Base-by-base conservation (phyloP, 2,113 vertebrate species). In the Sclerurus mexicanus region DNA sequence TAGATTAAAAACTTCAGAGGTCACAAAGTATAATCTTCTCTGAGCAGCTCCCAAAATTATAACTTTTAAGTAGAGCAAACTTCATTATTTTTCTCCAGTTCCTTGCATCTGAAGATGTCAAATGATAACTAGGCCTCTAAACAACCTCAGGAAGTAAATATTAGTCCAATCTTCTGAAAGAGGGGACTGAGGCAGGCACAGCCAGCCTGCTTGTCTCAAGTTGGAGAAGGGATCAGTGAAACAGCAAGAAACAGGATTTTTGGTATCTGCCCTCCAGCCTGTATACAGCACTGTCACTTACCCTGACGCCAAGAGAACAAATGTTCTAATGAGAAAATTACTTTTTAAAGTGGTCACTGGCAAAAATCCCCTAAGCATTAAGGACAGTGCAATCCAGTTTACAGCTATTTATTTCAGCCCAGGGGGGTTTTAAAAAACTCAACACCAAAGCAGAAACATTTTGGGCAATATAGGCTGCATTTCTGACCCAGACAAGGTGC, bases 321-420 rank as follows among this genome's bases (percentile, higher is more conserved):
- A 39, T 69, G 87, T 30, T 82, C 49, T 81, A 83, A 85, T n/a
- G 22, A 85, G 16, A 39, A 95, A 46, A 90, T 10, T 52, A 95
- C 22, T 0, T 62, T 64, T 89, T 79, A 95, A 92, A 90, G 5
- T 85, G 40, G 37, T 96, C 10, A 85, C 84, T 80, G 68, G 64
- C 20, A 79, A 78, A 46, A 63, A 17, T 3, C 0, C 2, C 5
- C 22, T 85, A 85, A 67, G 37, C 55, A 46, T 46, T 47, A 93
- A 94, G 85, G 35, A 75, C 69, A 73, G 83, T 47, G 86, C 44
- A 55, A 85, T 85, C 35, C 90, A 83, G 49, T 95, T 67, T 85
- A 62, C 44, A 81, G 20, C 47, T 82, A 46, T 21, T 91, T 85
- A 71, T 56, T 96, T 95, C 49, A 96, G 56, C 55, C 46, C 7